These are phyloP conservation scores for Brachyhypopomus occidentalis DNA, from an alignment of 2,113 vertebrate genomes.

Conservation along the genomic window DNA sequence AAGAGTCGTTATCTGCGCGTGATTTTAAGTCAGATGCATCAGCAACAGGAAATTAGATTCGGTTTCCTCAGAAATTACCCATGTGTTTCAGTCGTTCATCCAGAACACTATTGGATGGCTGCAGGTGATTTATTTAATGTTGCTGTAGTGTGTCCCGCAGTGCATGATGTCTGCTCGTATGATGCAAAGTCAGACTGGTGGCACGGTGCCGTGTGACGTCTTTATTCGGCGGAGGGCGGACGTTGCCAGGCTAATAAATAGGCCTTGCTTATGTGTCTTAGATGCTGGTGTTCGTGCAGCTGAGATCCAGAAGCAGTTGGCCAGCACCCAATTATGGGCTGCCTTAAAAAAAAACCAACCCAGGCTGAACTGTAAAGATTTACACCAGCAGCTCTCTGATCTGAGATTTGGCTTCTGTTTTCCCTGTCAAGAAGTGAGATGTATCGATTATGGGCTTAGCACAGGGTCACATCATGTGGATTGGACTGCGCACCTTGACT, in stretches of 20 bases:
- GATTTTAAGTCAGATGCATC: conserved; percentile 5
- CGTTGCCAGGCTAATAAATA: conserved; percentile 1
- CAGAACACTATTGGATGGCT: conserved; percentile 3
- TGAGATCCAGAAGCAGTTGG: conserved; percentile 66
- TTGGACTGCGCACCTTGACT: conserved; percentile 50
- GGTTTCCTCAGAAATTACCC: neutral
- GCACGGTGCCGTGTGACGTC: neutral
- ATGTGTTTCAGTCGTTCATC: neutral
- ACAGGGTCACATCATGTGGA: conserved; percentile 69
- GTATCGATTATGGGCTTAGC: conserved; percentile 82
- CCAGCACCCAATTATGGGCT: conserved; percentile 74
- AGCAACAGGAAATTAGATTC: neutral
- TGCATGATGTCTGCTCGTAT: neutral
- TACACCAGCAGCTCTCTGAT: conserved; percentile 75
- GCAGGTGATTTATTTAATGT: conserved; percentile 14
- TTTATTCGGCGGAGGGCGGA: neutral
- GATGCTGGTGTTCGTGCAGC: conserved; percentile 60
- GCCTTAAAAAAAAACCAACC: conserved; percentile 70
- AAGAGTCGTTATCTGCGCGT: conserved; percentile 2
- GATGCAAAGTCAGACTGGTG: neutral
- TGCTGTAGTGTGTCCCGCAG: neutral
- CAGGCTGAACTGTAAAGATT: conserved; percentile 79
- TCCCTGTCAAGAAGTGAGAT: conserved; percentile 74
- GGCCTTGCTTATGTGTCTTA: conserved; percentile 4
- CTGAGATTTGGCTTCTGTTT: conserved; percentile 76